Conservation (phyloP, 2,888 invertebrate genomes). For the Alsophila aescularia region DNA sequence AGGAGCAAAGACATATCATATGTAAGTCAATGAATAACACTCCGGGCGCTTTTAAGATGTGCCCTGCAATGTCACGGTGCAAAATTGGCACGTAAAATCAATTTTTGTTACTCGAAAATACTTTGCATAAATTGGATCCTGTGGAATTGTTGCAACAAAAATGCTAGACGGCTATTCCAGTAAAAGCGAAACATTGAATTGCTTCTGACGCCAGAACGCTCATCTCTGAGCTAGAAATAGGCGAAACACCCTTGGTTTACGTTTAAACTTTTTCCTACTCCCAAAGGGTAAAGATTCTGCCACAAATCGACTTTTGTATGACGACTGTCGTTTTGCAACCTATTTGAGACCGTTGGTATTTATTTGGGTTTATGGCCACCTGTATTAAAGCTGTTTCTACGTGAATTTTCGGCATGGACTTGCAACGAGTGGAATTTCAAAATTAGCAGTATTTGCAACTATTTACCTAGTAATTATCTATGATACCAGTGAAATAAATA, state of each 20-base stretch:
- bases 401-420: slow-evolving; percentile 20
- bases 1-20: no score
- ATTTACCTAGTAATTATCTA: no score
- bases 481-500: no score
- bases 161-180: slow-evolving; percentile 71
- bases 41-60: slow-evolving; percentile 56
- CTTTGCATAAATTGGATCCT: slow-evolving; percentile 79
- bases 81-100: slow-evolving; percentile 77
- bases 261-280: slow-evolving; percentile 45
- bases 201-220: slow-evolving; percentile 71
- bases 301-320: slow-evolving; percentile 54
- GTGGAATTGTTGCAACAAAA: slow-evolving; percentile 76
- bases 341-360: slow-evolving; percentile 39
- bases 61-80: slow-evolving; percentile 54
- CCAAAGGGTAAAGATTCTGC: slow-evolving; percentile 44
- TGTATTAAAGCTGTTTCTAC: slow-evolving; percentile 31
- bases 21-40: slow-evolving; percentile 59
- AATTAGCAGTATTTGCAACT: no score
- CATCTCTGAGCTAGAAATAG: slow-evolving; percentile 45
- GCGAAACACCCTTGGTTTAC: slow-evolving; percentile 48
- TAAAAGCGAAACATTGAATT: slow-evolving; percentile 75
- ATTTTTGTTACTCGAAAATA: slow-evolving; percentile 79
- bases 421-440: not conserved
- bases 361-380: slow-evolving; percentile 35
- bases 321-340: slow-evolving; percentile 42